A percentile compares a stretch with the other conserved stretches of the same genome.
phyloP scores from a whole-genome alignment of 2,113 vertebrate species.

The Columbina picui region DNA sequence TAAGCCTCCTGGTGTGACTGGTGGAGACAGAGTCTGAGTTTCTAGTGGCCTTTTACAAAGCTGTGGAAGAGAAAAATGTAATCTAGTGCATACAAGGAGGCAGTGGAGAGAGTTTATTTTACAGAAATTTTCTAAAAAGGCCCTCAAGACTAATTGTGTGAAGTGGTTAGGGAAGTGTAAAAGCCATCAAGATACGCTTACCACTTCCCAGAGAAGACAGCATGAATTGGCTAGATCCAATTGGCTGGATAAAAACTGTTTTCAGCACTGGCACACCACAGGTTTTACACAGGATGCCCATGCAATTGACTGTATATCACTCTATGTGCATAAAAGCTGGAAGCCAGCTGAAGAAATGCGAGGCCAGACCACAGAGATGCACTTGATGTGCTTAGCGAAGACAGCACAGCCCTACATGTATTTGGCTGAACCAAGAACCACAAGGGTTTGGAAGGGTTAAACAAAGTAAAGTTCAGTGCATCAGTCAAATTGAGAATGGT shows the following conservation, averaged over 20 bases:
- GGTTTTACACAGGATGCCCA: accelerated
- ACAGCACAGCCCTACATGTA: accelerated
- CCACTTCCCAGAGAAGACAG: neutral
- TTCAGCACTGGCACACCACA: accelerated
- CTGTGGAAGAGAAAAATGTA: neutral
- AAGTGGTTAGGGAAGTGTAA: neutral
- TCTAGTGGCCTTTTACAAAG: neutral
- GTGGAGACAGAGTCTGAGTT: neutral
- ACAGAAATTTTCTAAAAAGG: neutral
- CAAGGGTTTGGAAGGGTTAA: neutral
- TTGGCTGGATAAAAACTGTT: neutral
- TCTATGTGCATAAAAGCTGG: neutral
- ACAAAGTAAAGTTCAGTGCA: neutral
- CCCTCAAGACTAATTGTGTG: neutral
- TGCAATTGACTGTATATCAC: neutral
- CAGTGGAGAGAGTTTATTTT: neutral
- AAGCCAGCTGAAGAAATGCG: neutral
- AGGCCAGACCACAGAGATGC: neutral
- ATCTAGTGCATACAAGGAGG: neutral
- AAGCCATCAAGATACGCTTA: neutral
- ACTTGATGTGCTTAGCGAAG: neutral
- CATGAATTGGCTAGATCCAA: neutral
- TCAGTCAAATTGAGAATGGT: neutral
- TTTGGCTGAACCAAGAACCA: neutral
- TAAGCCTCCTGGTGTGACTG: neutral